These are phyloP conservation scores for Tribolium freemani DNA, from an alignment of 2,888 invertebrate species.

Conservation along the genomic window DNA sequence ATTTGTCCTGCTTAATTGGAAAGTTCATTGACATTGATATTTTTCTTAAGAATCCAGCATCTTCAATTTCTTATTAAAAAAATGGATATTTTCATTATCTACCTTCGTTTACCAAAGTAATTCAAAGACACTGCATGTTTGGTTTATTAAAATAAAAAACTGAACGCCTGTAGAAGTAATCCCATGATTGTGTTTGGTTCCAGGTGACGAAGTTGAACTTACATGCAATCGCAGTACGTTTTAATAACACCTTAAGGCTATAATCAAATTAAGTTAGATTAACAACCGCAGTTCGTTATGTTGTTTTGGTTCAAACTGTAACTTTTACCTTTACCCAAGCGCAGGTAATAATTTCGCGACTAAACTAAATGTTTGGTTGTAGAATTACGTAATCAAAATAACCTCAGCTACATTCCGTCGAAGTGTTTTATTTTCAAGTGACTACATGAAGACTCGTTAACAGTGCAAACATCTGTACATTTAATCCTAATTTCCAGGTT, in stretches of 20 bases:
- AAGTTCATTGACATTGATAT: not conserved
- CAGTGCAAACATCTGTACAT: constrained; percentile 9
- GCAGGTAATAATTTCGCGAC: not conserved
- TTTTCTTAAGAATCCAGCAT: too few species aligned
- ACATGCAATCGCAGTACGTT: not conserved
- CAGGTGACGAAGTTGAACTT: too few species aligned
- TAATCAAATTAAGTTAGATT: not conserved
- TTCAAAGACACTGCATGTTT: too few species aligned
- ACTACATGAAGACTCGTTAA: not conserved
- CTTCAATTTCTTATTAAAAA: too few species aligned
- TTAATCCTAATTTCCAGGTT: constrained; percentile 17
- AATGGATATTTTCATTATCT: too few species aligned
- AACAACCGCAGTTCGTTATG: not conserved
- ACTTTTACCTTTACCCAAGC: not conserved
- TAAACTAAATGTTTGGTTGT: not conserved
- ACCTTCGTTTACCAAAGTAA: too few species aligned
- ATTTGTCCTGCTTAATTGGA: not conserved
- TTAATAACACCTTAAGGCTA: not conserved
- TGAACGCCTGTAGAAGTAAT: too few species aligned
- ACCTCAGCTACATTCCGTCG: not conserved
- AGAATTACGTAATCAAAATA: not conserved
- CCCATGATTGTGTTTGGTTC: too few species aligned
- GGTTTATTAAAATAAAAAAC: too few species aligned
- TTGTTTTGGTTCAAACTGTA: not conserved
- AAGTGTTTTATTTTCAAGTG: not conserved